Evolutionary conservation across 2,888 invertebrate genomes (phyloP).

Genomic region (Taphrorychus bicolor): DNA sequence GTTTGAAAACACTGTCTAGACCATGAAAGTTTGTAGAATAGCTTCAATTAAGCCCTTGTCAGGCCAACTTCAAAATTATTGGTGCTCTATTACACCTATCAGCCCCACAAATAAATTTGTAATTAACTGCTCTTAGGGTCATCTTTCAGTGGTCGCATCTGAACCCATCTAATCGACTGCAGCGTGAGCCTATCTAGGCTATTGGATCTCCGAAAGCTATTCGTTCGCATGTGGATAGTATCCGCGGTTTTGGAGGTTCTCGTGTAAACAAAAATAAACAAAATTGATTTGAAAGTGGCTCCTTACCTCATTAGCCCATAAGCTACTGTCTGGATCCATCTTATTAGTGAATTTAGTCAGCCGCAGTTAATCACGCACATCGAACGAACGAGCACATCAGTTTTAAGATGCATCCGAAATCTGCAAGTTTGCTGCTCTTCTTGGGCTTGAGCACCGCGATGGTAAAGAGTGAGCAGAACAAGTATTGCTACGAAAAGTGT

Average conservation of each 20-base stretch:
- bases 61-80: neutral
- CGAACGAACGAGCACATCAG: conserved; percentile 21
- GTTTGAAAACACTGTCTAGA: neutral
- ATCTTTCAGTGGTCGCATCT: too few relatives aligned
- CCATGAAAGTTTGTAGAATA: neutral
- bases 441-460: neutral
- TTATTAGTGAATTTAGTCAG: conserved; percentile 10
- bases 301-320: conserved; percentile 13
- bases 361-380: conserved; percentile 13
- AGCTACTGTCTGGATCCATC: conserved; percentile 21
- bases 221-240: conserved; percentile 22
- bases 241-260: conserved; percentile 21
- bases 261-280: conserved; percentile 39
- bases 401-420: conserved; percentile 8
- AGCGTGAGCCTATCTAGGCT: too few relatives aligned
- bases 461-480: neutral
- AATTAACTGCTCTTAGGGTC: too few relatives aligned
- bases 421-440: neutral
- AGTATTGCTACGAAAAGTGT: conserved; percentile 17
- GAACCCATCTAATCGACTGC: too few relatives aligned
- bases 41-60: neutral
- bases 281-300: conserved; percentile 26
- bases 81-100: too few relatives aligned
- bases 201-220: neutral
- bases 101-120: too few relatives aligned